These are phyloP conservation scores for Leuctra nigra DNA, from an alignment of 2,888 invertebrate species.

Conservation along the genomic window DNA sequence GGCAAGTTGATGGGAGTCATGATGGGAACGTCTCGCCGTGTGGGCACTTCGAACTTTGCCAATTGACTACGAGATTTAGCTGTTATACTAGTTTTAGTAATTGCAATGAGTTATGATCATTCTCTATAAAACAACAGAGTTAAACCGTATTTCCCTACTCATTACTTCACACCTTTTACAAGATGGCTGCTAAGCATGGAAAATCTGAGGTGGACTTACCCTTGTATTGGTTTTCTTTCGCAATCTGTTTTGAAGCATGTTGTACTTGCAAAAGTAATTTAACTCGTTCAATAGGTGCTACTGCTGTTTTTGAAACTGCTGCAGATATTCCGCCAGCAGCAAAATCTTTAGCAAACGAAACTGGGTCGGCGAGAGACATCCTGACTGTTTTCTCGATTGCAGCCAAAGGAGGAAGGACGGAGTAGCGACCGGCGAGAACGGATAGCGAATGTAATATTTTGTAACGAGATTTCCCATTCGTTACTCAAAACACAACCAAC, in stretches of 20 bases:
- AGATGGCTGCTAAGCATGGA: background rate
- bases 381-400: constrained; percentile 11
- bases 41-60: too few species aligned
- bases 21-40: too few species aligned
- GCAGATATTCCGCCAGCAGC: constrained; percentile 45
- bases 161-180: too few species aligned
- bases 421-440: background rate
- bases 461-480: constrained; percentile 2
- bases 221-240: constrained; percentile 47
- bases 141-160: too few species aligned
- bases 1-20: too few species aligned
- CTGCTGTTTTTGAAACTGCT: constrained; percentile 47
- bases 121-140: too few species aligned
- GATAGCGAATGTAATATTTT: background rate
- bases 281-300: constrained; percentile 48
- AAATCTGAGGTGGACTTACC: constrained; percentile 32
- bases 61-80: too few species aligned
- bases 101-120: too few species aligned
- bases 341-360: constrained; percentile 42
- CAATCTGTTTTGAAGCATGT: constrained; percentile 42
- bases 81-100: too few species aligned
- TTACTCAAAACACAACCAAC: background rate
- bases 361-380: constrained; percentile 34
- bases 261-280: constrained; percentile 48
- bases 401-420: constrained; percentile 9